Base-by-base conservation (phyloP, 2,113 vertebrate genomes). In the Macrotis lagotis region DNA sequence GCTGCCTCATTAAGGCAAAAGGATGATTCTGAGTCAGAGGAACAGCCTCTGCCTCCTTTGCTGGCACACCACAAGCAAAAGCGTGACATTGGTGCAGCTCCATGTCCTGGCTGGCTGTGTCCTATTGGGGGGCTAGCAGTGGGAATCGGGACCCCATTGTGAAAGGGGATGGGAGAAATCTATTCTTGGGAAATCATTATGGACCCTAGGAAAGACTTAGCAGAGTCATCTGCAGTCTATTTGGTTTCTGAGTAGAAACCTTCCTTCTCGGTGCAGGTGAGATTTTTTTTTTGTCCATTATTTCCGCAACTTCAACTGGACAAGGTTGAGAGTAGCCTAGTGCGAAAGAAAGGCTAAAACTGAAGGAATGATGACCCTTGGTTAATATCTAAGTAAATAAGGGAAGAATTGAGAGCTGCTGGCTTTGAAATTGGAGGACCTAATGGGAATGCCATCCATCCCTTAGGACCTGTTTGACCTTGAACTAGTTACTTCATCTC, bases 161-260 rank as follows among this genome's bases (percentile, higher is more conserved):
- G 94, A 91, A 55, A 93, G 91, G 92, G 94, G 88, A 89, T n/a
- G 37, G 37, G 59, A 4, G 16, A 74, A n/a, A 92, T 92, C 50
- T 96, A 47, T 53, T 91, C 9, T 96, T 95, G 94, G 37, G 94
- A 0, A 83, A 88, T 95, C 47, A 91, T 90, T 48, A 49, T 53
- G 51, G 52, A 55, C 94, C 92, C 90, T 94, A n/a, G 91, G 89
- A 95, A 95, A 92, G 91, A 95, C 52, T 91, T 51, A 91, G 92
- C 89, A 91, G 92, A 96, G 88, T 95, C 92, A 91, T 94, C 51
- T 92, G 14, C 88, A 91, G 90, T 91, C 94, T 92, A 92, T 95
- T 83, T 14, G 7, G n/a, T 83, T 83, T 74, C 66, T 74, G 66
- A 74, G 9, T 44, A 44, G 66, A 74, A 74, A 22, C n/a, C 37